phyloP scores from a whole-genome alignment of 2,888 invertebrate genomes.

The Rutpela maculata region DNA sequence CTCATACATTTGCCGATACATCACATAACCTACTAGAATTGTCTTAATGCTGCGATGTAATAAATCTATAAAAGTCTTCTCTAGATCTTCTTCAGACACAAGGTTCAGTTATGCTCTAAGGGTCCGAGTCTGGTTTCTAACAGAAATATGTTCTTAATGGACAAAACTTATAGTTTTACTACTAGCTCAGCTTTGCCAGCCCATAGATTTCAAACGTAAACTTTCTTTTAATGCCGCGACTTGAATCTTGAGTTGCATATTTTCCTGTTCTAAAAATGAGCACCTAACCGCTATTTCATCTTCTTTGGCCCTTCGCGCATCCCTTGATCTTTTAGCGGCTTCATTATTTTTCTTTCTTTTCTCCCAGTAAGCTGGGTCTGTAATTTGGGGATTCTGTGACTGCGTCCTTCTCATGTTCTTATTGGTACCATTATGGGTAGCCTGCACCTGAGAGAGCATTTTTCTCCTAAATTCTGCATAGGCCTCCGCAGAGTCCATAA shows the following conservation, averaged over 20 bases:
- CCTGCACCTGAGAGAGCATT: conserved; percentile 81
- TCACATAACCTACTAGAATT: no score
- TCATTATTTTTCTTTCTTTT: conserved; percentile 93
- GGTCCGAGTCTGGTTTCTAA: no score
- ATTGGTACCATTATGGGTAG: conserved; percentile 76
- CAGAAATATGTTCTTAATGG: no score
- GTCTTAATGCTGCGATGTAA: no score
- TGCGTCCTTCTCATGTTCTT: conserved; percentile 82
- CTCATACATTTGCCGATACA: no score
- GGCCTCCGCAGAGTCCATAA: conserved; percentile 79
- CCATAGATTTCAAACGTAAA: background rate
- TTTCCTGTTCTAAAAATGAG: conserved; percentile 90
- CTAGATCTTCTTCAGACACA: no score
- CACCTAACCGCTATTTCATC: conserved; percentile 94
- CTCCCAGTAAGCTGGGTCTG: conserved; percentile 90
- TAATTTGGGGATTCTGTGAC: conserved; percentile 56
- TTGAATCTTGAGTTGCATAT: conserved; percentile 80
- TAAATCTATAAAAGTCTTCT: no score
- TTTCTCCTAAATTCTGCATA: conserved; percentile 84
- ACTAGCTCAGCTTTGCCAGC: no score
- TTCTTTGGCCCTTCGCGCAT: conserved; percentile 91
- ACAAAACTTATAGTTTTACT: no score
- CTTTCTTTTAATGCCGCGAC: conserved; percentile 56
- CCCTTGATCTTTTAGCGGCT: conserved; percentile 95
- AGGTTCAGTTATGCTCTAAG: no score